phyloP scores from a whole-genome alignment of 2,888 invertebrate species.

The Mesoligia furuncula region DNA sequence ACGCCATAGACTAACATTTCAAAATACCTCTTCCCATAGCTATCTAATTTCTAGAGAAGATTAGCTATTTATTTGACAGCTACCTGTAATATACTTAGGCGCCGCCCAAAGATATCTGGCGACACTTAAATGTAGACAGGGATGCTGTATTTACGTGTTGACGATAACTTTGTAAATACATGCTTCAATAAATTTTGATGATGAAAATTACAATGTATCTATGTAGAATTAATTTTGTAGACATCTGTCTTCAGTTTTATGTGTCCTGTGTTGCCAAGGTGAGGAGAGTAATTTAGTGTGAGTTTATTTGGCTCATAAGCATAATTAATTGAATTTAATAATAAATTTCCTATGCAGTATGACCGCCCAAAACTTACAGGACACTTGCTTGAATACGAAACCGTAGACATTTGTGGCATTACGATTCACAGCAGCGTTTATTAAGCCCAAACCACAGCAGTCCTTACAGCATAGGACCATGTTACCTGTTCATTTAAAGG shows the following conservation, averaged over 20 bases:
- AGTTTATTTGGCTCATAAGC: not conserved
- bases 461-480: not conserved
- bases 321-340: not conserved
- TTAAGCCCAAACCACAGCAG: not conserved
- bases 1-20: slow-evolving; percentile 49
- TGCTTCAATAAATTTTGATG: slow-evolving; percentile 25
- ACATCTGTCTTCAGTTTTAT: slow-evolving; percentile 13
- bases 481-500: not conserved
- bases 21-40: slow-evolving; percentile 62
- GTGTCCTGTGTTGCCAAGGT: not conserved
- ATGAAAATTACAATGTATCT: slow-evolving; percentile 20
- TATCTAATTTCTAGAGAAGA: slow-evolving; percentile 62
- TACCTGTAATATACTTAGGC: slow-evolving; percentile 51
- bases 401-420: not conserved
- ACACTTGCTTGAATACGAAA: not conserved
- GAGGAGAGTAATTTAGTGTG: not conserved
- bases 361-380: not conserved
- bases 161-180: slow-evolving; percentile 24
- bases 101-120: slow-evolving; percentile 49
- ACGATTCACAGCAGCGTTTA: not conserved
- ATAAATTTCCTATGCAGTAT: not conserved
- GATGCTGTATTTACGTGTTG: slow-evolving; percentile 33
- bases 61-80: slow-evolving; percentile 57
- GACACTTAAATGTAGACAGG: slow-evolving; percentile 40
- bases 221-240: slow-evolving; percentile 15